Percentiles rank a stretch among this genome's conserved stretches.
These are phyloP conservation scores for Drosophila picticornis DNA, from an alignment of 2,888 invertebrate genomes.

Conservation along the genomic window DNA sequence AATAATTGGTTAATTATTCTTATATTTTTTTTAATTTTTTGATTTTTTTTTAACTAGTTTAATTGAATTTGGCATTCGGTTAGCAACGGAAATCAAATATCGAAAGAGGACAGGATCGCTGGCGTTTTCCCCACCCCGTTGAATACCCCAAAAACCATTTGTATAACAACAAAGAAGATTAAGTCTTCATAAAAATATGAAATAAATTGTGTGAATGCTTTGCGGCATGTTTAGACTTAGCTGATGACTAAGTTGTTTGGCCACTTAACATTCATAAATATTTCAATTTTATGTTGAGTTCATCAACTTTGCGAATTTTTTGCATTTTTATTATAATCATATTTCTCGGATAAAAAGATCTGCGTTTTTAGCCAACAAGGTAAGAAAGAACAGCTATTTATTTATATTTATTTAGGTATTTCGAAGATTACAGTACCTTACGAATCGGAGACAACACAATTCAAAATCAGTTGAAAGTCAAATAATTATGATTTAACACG, in stretches of 20 bases:
- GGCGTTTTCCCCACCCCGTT: neutral
- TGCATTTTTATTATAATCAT: conserved; percentile 16
- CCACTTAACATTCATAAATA: conserved; percentile 59
- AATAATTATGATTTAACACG: neutral
- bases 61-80: neutral
- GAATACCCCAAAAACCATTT: neutral
- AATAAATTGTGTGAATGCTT: conserved; percentile 36
- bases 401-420: too few species aligned
- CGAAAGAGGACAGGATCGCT: neutral
- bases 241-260: conserved; percentile 59
- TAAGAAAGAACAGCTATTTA: too few species aligned
- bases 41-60: neutral
- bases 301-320: conserved; percentile 47
- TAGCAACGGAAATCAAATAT: neutral
- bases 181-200: conserved; percentile 45
- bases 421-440: too few species aligned
- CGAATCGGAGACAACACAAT: too few species aligned
- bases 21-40: neutral
- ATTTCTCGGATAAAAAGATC: conserved; percentile 42
- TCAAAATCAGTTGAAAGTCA: neutral
- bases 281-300: conserved; percentile 60
- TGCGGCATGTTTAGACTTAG: conserved; percentile 47
- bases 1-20: neutral
- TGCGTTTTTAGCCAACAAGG: neutral
- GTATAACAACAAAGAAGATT: conserved; percentile 6